phyloP scores from a whole-genome alignment of 2,797 vertebrate species.

The Erpetoichthys calabaricus region DNA sequence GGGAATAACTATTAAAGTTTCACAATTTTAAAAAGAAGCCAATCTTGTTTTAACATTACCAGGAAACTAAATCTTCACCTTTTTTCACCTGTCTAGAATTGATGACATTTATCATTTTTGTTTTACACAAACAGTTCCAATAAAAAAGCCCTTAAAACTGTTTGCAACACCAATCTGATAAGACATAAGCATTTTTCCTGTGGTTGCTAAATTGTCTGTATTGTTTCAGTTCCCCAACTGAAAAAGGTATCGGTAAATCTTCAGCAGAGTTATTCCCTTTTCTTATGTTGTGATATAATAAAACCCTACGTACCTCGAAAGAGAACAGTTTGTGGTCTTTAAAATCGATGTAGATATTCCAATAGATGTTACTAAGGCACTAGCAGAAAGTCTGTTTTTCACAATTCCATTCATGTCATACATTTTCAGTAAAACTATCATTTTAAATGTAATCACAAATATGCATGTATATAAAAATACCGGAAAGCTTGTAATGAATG shows the following conservation, averaged over 20 bases:
- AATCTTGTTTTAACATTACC: conserved; percentile 5
- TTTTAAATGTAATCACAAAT: no score
- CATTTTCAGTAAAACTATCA: no score
- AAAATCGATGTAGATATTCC: background rate
- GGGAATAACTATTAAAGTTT: no score
- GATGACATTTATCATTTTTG: conserved; percentile 43
- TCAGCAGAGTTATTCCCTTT: background rate
- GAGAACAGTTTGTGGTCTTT: background rate
- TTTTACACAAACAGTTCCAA: conserved; percentile 27
- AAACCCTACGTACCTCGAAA: background rate
- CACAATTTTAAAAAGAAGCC: no score
- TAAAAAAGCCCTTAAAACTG: conserved; percentile 40
- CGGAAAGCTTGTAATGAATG: no score
- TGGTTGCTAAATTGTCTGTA: background rate
- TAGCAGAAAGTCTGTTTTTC: conserved; percentile 7
- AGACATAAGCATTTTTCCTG: conserved; percentile 25
- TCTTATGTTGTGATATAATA: background rate
- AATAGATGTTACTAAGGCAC: background rate
- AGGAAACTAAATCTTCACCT: conserved; percentile 55
- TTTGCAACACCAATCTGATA: conserved; percentile 55
- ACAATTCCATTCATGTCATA: background rate
- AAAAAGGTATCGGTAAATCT: conserved; percentile 2
- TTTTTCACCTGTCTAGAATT: conserved; percentile 48
- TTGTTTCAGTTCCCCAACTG: conserved; percentile 9
- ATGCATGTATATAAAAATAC: no score